A percentile compares a stretch with the other conserved stretches of the same genome.
Evolutionary conservation across 1,140 invertebrate species (phyloP).

Genomic region (Rhizoglyphus robini): DNA sequence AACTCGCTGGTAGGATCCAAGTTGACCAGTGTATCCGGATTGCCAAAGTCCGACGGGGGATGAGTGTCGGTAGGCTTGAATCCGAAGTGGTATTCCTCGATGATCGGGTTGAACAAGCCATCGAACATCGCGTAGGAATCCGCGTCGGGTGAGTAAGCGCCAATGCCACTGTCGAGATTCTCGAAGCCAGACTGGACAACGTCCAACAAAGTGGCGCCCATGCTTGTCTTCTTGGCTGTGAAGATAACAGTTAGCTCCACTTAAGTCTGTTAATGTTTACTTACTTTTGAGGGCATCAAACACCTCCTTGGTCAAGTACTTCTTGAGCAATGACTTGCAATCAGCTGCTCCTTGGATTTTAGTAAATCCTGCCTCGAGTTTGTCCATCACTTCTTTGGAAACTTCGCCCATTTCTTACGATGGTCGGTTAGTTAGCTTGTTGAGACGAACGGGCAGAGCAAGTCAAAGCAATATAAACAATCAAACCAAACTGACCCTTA

Average conservation of each 20-base stretch:
- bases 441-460: too few species aligned
- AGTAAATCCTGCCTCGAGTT: conserved; percentile 41
- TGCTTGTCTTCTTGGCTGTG: conserved; percentile 65
- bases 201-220: conserved; percentile 74
- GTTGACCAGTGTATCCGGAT: conserved; percentile 70
- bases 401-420: not conserved
- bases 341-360: conserved; percentile 64
- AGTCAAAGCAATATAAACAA: too few species aligned
- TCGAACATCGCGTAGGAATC: conserved; percentile 79
- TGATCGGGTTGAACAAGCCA: conserved; percentile 86
- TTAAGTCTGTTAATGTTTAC: not conserved
- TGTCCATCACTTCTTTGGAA: not conserved
- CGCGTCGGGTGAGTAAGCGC: conserved; percentile 89
- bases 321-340: conserved; percentile 88
- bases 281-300: conserved; percentile 68
- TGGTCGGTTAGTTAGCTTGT: too few species aligned
- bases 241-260: not conserved
- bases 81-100: conserved; percentile 86
- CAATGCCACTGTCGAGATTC: conserved; percentile 63
- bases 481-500: too few species aligned
- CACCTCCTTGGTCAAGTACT: conserved; percentile 73
- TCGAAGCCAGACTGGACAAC: conserved; percentile 80
- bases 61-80: conserved; percentile 86
- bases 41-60: conserved; percentile 81
- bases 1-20: conserved; percentile 70